Evolutionary conservation across 1,140 invertebrate genomes (phyloP).

Genomic region (Drosophila sp.): DNA sequence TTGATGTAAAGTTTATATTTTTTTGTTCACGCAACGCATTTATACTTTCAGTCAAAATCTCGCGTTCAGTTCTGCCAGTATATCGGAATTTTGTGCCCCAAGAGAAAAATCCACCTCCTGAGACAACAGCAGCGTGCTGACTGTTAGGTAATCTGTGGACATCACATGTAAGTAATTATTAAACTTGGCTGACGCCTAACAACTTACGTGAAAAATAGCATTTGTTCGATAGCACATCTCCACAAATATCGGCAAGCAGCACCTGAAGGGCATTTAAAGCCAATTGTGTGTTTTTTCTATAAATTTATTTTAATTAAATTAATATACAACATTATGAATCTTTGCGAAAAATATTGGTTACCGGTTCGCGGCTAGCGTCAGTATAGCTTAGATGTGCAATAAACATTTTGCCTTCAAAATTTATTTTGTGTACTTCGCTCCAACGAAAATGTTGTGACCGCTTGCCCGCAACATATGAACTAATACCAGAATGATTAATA

Average conservation of each 20-base stretch:
- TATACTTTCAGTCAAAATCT: slow-evolving; percentile 90
- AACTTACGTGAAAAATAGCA: slow-evolving; percentile 98
- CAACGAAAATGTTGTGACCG: slow-evolving; percentile 97
- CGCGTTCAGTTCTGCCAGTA: slow-evolving; percentile 93
- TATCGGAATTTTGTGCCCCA: slow-evolving; percentile 97
- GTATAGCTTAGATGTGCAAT: slow-evolving; percentile 94
- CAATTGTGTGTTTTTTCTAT: slow-evolving; percentile 97
- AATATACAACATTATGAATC: neutral
- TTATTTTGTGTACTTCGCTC: slow-evolving; percentile 97
- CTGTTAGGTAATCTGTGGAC: slow-evolving; percentile 90
- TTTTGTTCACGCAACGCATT: slow-evolving; percentile 83
- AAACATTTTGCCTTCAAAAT: slow-evolving; percentile 99
- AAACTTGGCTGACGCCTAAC: neutral
- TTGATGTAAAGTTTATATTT: slow-evolving; percentile 85
- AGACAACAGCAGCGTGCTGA: slow-evolving; percentile 93
- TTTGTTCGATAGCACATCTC: slow-evolving; percentile 98
- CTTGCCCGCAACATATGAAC: slow-evolving; percentile 96
- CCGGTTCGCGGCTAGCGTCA: slow-evolving; percentile 83
- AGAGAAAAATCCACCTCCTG: slow-evolving; percentile 96
- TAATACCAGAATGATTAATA: slow-evolving; percentile 96
- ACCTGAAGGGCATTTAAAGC: slow-evolving; percentile 96
- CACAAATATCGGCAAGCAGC: slow-evolving; percentile 96
- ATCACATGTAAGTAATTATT: neutral
- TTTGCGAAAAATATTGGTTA: slow-evolving; percentile 53
- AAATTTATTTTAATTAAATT: neutral